Evolutionary conservation across 2,888 invertebrate genomes (phyloP).

Genomic region (Pharmacophagus antenor): DNA sequence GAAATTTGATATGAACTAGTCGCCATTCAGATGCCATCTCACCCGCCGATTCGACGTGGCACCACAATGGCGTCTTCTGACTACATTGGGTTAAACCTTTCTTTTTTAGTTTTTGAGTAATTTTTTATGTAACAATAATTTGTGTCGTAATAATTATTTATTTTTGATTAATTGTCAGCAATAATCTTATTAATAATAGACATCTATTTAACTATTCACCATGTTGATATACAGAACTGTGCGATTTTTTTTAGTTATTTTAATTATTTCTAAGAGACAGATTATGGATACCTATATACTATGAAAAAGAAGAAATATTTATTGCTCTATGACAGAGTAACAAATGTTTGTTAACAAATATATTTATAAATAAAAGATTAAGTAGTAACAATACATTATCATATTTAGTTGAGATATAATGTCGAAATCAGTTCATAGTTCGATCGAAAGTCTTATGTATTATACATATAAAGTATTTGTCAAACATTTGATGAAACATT

Average conservation of each 20-base stretch:
- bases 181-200: not conserved
- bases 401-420: not conserved
- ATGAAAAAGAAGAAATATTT: constrained; percentile 1
- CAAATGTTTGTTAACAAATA: not conserved
- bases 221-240: constrained; percentile 9
- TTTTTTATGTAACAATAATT: not conserved
- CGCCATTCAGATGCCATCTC: no score
- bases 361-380: constrained; percentile 1
- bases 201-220: constrained; percentile 5
- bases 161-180: not conserved
- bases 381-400: constrained; percentile 5
- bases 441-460: not conserved
- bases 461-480: not conserved
- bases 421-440: not conserved
- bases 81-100: no score
- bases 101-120: not conserved
- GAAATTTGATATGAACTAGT: no score
- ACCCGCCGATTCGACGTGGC: no score
- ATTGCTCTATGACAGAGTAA: constrained; percentile 1
- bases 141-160: not conserved
- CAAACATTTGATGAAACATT: not conserved
- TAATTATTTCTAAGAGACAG: not conserved
- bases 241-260: constrained; percentile 6
- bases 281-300: not conserved
- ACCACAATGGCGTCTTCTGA: no score